Base-by-base conservation (phyloP, 2,888 invertebrate genomes). In the Clepsis dumicolana region DNA sequence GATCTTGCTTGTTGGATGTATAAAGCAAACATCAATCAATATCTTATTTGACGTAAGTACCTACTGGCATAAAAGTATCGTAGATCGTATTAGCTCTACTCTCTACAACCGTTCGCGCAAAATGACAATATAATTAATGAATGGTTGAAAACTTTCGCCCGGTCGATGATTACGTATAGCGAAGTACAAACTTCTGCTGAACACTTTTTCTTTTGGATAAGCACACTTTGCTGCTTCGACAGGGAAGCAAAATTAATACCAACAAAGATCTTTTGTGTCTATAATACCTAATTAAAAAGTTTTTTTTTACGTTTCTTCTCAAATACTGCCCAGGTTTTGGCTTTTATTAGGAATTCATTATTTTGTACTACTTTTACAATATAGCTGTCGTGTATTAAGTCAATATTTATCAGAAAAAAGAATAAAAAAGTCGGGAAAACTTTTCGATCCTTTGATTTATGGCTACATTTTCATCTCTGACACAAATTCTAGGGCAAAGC, bases 41-140 rank as follows among this genome's bases (percentile, higher is more conserved):
- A 8, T 44, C 8, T 18, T 18, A 44, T 44, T 44, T 8, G 8
- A n/a, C 5, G 18, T 8, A n/a, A n/a, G n/a, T n/a, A n/a, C n/a
- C n/a, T n/a, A 44, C 44, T 5, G 8, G 41, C 16, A 41, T 16
- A 41, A 41, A 41, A 16, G 18, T 7, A 18, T 44, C 18, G 16
- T 2, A 7, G 8, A 44, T 16, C 44, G 7, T 44, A 44, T 27
- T 44, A 27, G 29, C 44, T 14, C n/a, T n/a, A n/a, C n/a, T 5
- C n/a, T 48, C 41, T 48, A 21, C 32, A 48, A n/a, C 14, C 29
- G 29, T 25, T 27, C 2, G 44, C 29, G 44, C 44, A 8, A 48
- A 56, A 29, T 64, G 56, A 56, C 64, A 64, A 48, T 48, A 48
- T 64, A 64, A 64, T 56, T 48, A 56, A 64, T 64, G 64, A 48